A percentile compares a stretch with the other conserved stretches of the same genome.
Conservation (phyloP, 2,797 vertebrate genomes). For the Nannoperca australis region DNA sequence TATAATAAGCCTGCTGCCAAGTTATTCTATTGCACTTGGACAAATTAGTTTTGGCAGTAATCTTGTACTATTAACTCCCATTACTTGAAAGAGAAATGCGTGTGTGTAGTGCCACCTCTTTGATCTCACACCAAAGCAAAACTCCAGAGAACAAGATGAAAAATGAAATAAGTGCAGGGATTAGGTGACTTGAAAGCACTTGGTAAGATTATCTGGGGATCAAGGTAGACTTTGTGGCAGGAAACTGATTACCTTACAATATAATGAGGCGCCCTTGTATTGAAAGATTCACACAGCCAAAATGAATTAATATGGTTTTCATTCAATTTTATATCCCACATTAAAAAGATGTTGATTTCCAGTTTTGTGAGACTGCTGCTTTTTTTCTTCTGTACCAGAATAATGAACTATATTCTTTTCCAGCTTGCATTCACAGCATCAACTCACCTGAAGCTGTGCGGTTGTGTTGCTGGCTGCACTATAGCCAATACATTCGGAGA, state of each 20-base stretch:
- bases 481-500: constrained; percentile 42
- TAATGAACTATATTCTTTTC: constrained; percentile 26
- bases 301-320: constrained; percentile 24
- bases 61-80: constrained; percentile 60
- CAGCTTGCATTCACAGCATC: constrained; percentile 26
- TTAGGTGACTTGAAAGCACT: constrained; percentile 68
- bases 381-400: background rate
- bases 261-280: constrained; percentile 28
- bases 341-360: constrained; percentile 24
- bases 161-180: constrained; percentile 60
- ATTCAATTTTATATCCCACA: background rate
- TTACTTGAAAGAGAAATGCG: constrained; percentile 61
- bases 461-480: constrained; percentile 43
- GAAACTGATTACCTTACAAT: constrained; percentile 30
- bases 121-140: constrained; percentile 73
- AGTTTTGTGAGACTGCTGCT: constrained; percentile 3
- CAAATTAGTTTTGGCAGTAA: constrained; percentile 63
- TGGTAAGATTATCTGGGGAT: constrained; percentile 56
- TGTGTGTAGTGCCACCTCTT: constrained; percentile 63
- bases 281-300: constrained; percentile 21
- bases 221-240: constrained; percentile 63
- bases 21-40: constrained; percentile 41
- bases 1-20: constrained; percentile 40
- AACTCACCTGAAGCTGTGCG: constrained; percentile 57
- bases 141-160: constrained; percentile 43